These are phyloP conservation scores for Harpegnathos saltator DNA, from an alignment of 1,140 invertebrate genomes.

Conservation along the genomic window DNA sequence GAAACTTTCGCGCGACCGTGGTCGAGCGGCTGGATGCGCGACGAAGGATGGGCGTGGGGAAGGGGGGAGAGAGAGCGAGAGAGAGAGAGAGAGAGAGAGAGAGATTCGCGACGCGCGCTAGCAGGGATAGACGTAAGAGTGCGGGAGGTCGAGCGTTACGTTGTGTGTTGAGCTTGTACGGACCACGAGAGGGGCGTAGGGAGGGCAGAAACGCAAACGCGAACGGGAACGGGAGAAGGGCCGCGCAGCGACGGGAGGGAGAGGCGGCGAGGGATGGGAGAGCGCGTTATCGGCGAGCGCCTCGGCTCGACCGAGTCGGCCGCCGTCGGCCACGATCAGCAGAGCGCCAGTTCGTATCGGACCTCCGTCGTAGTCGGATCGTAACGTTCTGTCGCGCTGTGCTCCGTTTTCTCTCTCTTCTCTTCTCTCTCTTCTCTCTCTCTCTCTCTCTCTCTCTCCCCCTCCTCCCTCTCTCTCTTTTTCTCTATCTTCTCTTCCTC, in stretches of 20 bases:
- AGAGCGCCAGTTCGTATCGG: slow-evolving; percentile 81
- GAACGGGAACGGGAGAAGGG: background rate
- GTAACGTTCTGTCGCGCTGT: slow-evolving; percentile 67
- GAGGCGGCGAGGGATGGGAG: slow-evolving; percentile 26
- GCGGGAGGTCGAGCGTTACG: slow-evolving; percentile 21
- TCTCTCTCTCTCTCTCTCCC: slow-evolving; percentile 32
- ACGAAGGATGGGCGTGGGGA: background rate
- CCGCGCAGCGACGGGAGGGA: background rate
- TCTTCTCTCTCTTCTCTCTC: slow-evolving; percentile 58
- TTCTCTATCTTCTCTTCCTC: slow-evolving; percentile 65
- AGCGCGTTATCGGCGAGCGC: slow-evolving; percentile 68
- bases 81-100: too few species aligned
- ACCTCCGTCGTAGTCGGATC: slow-evolving; percentile 77
- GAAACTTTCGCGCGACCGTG: slow-evolving; percentile 68
- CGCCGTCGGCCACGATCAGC: slow-evolving; percentile 75
- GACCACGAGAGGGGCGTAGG: background rate
- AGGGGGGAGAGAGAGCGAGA: too few species aligned
- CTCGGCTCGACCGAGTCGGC: slow-evolving; percentile 63
- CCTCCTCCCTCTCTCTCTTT: slow-evolving; percentile 9
- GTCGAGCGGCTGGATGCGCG: background rate
- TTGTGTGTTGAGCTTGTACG: slow-evolving; percentile 2
- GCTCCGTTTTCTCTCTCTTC: slow-evolving; percentile 70
- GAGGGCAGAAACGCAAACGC: background rate
- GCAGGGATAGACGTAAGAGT: slow-evolving; percentile 26
- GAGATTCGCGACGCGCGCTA: slow-evolving; percentile 13